Evolutionary conservation across 2,113 vertebrate genomes (phyloP).

Genomic region (Psammodynastes pulverulentus): DNA sequence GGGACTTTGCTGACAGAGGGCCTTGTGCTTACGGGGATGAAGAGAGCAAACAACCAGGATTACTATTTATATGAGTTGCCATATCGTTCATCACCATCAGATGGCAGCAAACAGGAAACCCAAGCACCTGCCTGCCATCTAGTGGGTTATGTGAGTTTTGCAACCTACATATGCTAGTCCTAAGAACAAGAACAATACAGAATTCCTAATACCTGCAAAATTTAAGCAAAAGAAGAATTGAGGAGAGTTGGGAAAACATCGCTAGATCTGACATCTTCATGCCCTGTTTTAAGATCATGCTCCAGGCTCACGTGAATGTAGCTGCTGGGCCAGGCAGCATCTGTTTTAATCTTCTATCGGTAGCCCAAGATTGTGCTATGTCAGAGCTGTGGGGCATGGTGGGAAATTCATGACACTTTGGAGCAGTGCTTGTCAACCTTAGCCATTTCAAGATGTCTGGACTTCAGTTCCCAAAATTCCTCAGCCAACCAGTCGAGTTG

Average conservation of each 20-base stretch:
- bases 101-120: neutral
- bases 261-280: neutral
- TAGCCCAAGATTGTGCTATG: neutral
- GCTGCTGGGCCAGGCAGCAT: neutral
- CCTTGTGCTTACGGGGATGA: neutral
- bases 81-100: neutral
- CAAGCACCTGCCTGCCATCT: neutral
- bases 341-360: neutral
- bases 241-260: neutral
- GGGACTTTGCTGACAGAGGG: neutral
- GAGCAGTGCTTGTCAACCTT: neutral
- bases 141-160: neutral
- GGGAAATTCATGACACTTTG: neutral
- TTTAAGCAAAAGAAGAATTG: neutral
- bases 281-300: neutral
- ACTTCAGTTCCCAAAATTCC: neutral
- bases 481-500: neutral
- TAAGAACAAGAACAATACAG: neutral
- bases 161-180: neutral
- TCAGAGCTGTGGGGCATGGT: neutral
- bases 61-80: neutral
- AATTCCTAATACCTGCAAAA: neutral
- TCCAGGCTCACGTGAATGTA: neutral
- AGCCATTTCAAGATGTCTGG: neutral
- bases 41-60: neutral